phyloP scores from a whole-genome alignment of 2,797 vertebrate genomes.

The Xenops minutus region DNA sequence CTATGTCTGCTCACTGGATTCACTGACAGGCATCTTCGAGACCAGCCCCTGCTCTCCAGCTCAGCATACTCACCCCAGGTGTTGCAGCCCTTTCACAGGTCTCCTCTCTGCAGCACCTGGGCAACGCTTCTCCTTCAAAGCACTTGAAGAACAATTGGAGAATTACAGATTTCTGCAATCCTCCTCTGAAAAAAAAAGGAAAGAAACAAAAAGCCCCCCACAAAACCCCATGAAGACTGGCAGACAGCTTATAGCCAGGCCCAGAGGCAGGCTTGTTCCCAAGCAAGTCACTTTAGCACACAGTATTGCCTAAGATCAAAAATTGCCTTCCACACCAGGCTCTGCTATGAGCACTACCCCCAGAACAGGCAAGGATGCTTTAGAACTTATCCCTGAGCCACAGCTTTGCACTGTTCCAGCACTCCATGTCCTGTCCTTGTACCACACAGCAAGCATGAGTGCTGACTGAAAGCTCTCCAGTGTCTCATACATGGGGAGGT shows the following conservation, averaged over 20 bases:
- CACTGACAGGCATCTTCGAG: not conserved
- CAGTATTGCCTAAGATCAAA: not conserved
- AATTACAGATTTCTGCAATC: not conserved
- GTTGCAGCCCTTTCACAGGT: rapidly evolving
- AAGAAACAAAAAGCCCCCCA: not conserved
- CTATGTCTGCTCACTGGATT: rapidly evolving
- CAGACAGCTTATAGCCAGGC: not conserved
- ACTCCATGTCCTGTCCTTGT: too few relatives aligned
- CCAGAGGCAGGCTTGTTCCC: not conserved
- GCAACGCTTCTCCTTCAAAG: not conserved
- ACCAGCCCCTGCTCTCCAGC: not conserved
- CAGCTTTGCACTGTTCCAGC: not conserved
- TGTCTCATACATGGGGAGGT: too few relatives aligned
- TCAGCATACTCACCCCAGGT: not conserved
- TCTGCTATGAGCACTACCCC: not conserved
- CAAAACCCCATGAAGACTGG: not conserved
- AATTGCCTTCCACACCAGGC: not conserved
- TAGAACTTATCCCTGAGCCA: not conserved
- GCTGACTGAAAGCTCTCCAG: not conserved
- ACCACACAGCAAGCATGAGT: rapidly evolving
- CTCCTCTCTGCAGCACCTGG: not conserved
- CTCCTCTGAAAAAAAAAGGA: not conserved
- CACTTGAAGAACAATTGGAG: not conserved
- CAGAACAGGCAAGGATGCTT: not conserved
- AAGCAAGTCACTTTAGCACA: not conserved